Percentiles rank a stretch among this genome's conserved stretches.
These are phyloP conservation scores for Percopsis omiscomaycus DNA, from an alignment of 2,797 vertebrate species.

Conservation along the genomic window DNA sequence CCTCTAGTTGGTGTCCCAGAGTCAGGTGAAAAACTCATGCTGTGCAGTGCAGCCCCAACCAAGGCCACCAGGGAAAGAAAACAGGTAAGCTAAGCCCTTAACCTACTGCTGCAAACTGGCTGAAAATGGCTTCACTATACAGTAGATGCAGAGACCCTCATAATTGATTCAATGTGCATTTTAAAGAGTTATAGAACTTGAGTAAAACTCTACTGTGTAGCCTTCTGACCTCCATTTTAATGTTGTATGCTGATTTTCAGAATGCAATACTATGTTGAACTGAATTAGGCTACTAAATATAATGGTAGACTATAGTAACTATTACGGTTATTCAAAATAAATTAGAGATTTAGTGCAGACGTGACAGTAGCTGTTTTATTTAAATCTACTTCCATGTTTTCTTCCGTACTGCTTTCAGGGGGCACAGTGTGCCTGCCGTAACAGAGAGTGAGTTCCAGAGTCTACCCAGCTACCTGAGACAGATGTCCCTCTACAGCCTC, in stretches of 20 bases:
- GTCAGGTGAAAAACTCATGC: slow-evolving; percentile 49
- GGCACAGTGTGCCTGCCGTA: slow-evolving; percentile 49
- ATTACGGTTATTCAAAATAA: no score
- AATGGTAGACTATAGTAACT: no score
- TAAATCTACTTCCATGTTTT: slow-evolving; percentile 1
- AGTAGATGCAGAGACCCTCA: no score
- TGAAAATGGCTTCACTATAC: not conserved
- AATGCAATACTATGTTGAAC: no score
- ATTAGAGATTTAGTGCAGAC: no score
- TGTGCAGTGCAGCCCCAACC: slow-evolving; percentile 3
- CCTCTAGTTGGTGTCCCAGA: slow-evolving; percentile 68
- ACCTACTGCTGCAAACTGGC: not conserved
- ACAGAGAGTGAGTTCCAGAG: slow-evolving; percentile 67
- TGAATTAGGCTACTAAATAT: no score
- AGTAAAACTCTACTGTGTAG: no score
- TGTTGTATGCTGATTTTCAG: no score
- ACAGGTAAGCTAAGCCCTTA: slow-evolving; percentile 60
- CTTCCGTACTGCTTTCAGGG: slow-evolving; percentile 1
- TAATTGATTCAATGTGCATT: no score
- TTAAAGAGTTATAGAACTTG: no score
- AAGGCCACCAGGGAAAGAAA: slow-evolving; percentile 69
- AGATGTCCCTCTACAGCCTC: slow-evolving; percentile 66
- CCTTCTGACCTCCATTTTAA: no score
- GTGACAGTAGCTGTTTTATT: not conserved
- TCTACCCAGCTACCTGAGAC: slow-evolving; percentile 70